These are phyloP conservation scores for Thunnus maccoyii DNA, from an alignment of 2,113 vertebrate species.

Conservation along the genomic window DNA sequence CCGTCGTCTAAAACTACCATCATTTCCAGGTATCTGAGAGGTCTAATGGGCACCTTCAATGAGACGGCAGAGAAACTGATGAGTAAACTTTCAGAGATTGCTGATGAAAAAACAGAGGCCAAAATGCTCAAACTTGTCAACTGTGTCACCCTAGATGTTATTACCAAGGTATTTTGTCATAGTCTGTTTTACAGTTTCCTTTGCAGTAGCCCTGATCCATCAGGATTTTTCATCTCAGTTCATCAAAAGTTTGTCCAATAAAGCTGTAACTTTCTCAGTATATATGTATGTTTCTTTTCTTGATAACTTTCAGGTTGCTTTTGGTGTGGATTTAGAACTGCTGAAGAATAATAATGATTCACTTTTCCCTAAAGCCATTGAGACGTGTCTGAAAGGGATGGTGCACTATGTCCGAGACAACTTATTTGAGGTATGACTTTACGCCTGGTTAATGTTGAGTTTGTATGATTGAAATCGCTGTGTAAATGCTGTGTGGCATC, in stretches of 20 bases:
- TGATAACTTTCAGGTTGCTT: slow-evolving; percentile 85
- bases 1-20: not conserved
- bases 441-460: not conserved
- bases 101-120: slow-evolving; percentile 61
- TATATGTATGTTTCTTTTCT: not conserved
- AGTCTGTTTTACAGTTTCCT: not conserved
- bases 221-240: not conserved
- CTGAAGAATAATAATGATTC: slow-evolving; percentile 64
- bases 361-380: slow-evolving; percentile 86
- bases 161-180: slow-evolving; percentile 70
- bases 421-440: slow-evolving; percentile 76
- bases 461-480: slow-evolving; percentile 40
- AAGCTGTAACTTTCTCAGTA: not conserved
- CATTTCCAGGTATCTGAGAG: slow-evolving; percentile 77
- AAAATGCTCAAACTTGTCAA: slow-evolving; percentile 77
- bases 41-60: slow-evolving; percentile 79
- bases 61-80: slow-evolving; percentile 80
- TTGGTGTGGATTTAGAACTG: slow-evolving; percentile 90
- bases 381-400: slow-evolving; percentile 86
- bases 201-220: not conserved
- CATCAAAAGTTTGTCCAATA: not conserved
- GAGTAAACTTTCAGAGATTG: slow-evolving; percentile 66
- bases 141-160: slow-evolving; percentile 81
- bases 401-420: slow-evolving; percentile 63
- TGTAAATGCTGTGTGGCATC: not conserved